Base-by-base conservation (phyloP, 2,888 invertebrate genomes). In the Opisthograptis luteolata region DNA sequence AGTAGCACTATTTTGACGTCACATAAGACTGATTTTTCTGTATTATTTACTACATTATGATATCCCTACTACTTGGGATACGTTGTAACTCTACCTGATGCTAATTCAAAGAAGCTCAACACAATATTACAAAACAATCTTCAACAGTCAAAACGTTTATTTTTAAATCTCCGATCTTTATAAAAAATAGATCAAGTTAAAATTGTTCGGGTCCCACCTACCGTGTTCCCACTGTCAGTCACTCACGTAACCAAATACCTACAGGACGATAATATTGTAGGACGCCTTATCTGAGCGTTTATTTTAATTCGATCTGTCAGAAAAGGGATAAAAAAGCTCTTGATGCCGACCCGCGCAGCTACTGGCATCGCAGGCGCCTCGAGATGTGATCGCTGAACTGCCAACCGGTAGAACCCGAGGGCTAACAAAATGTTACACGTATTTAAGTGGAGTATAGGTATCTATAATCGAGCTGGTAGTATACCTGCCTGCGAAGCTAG, bases 291-390 rank as follows among this genome's bases (percentile, higher is more conserved):
- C 87, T 80, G 71, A 87, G 80, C 90, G 87, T 89, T 90, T 90
- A 90, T 88, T 89, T 87, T 90, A 90, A 90, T 90, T 88, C 80
- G 88, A 88, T 87, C 87, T 90, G 90, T 90, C 90, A 88, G 89
- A 80, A 74, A 77, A 75, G 78, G 79, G 74, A 79, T 77, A 87
- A 87, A 90, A 87, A 88, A 87, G 60, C 31, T 64, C 49, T 69
- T 73, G 73, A 75, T 39, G 61, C 68, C 61, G 71, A 54, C 77
- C 74, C 75, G 62, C 74, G 73, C 71, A 67, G 87, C 89, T 89
- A 87, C 87, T 73, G 86, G 78, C 72, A 66, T 75, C 70, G 70
- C 69, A 66, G 70, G 66, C 71, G 71, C 66, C 70, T 61, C 66
- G 76, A 69, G 76, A 73, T 70, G 67, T 66, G 79, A 75, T 76